These are phyloP conservation scores for Glomeris maerens DNA, from an alignment of 1,140 invertebrate species.

Conservation along the genomic window DNA sequence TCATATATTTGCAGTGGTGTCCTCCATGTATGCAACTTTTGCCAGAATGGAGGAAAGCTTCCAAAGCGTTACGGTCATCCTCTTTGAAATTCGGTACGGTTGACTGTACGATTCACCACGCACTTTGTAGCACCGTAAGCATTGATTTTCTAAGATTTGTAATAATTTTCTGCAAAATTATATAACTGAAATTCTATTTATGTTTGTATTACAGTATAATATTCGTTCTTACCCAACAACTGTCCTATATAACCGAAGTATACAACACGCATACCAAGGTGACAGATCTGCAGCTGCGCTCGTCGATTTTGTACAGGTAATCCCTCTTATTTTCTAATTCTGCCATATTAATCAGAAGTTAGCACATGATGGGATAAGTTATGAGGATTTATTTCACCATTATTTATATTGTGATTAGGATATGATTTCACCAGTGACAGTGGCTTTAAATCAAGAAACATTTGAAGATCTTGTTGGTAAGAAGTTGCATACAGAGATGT, in stretches of 20 bases:
- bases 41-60: constrained; percentile 54
- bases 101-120: constrained; percentile 36
- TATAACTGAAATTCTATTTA: constrained; percentile 26
- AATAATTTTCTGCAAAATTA: neutral
- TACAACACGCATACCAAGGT: constrained; percentile 42
- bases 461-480: constrained; percentile 42
- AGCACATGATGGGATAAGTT: neutral
- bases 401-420: constrained; percentile 27
- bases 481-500: constrained; percentile 36
- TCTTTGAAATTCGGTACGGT: constrained; percentile 48
- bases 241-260: constrained; percentile 49
- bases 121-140: constrained; percentile 30
- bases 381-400: neutral
- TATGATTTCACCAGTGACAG: constrained; percentile 40
- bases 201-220: constrained; percentile 46
- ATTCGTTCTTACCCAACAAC: constrained; percentile 58
- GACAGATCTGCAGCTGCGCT: constrained; percentile 43
- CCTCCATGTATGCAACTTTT: constrained; percentile 61
- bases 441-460: constrained; percentile 36
- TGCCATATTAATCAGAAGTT: constrained; percentile 4
- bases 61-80: constrained; percentile 31
- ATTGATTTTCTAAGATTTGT: no score
- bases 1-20: constrained; percentile 42
- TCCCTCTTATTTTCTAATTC: constrained; percentile 11
- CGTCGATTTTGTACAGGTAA: constrained; percentile 49